phyloP scores from a whole-genome alignment of 1,140 invertebrate species.

The Drosophila rufa region DNA sequence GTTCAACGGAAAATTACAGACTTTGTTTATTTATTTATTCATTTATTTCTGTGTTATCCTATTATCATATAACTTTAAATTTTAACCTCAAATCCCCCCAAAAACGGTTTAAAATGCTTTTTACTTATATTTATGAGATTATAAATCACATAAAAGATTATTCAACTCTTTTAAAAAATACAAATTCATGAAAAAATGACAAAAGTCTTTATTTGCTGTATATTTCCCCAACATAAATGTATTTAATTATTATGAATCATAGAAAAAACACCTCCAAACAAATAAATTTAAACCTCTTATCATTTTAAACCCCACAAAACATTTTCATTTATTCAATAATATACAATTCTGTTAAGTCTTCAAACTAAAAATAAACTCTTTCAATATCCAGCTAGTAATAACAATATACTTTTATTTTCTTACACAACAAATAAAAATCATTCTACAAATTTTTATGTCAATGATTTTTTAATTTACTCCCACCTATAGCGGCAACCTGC shows the following conservation, averaged over 20 bases:
- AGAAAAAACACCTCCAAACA: background rate
- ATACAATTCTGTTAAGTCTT: background rate
- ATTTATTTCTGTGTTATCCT: too few species aligned
- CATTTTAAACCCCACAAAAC: too few species aligned
- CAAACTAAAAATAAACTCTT: background rate
- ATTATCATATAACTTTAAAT: too few species aligned
- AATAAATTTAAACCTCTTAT: background rate
- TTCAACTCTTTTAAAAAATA: too few species aligned
- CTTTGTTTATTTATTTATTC: too few species aligned
- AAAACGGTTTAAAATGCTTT: too few species aligned
- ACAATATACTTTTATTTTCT: background rate
- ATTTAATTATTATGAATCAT: background rate
- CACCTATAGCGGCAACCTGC: background rate
- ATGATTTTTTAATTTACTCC: constrained; percentile 10
- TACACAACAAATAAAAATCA: background rate
- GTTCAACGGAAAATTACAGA: too few species aligned
- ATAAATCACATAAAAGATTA: too few species aligned
- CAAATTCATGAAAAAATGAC: too few species aligned
- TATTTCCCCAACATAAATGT: background rate
- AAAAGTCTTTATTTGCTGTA: too few species aligned
- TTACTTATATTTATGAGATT: too few species aligned
- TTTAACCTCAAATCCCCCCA: too few species aligned
- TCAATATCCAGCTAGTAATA: background rate
- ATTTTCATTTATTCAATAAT: background rate
- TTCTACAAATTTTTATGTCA: background rate